These are phyloP conservation scores for Cotesia chilonis DNA, from an alignment of 1,140 invertebrate species.

Conservation along the genomic window DNA sequence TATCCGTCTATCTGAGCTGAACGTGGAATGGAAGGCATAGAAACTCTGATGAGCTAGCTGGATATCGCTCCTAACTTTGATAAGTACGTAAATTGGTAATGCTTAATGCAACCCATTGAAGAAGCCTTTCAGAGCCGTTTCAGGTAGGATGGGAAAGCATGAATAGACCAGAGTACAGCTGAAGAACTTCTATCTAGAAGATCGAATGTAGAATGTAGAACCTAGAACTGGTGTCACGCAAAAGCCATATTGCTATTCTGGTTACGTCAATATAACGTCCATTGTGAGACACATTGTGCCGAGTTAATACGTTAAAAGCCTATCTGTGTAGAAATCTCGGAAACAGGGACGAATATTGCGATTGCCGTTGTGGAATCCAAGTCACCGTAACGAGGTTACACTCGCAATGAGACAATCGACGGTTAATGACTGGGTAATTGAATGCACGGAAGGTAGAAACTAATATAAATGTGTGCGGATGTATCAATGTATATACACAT, in stretches of 20 bases:
- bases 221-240: slow-evolving; percentile 15
- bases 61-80: background rate
- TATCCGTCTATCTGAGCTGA: too few relatives aligned
- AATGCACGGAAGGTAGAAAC: slow-evolving; percentile 40
- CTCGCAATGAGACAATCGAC: slow-evolving; percentile 60
- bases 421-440: slow-evolving; percentile 63
- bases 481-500: background rate
- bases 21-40: too few relatives aligned
- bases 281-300: slow-evolving; percentile 60
- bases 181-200: too few relatives aligned
- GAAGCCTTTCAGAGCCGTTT: too few relatives aligned
- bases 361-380: slow-evolving; percentile 58
- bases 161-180: slow-evolving; percentile 48
- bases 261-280: slow-evolving; percentile 53
- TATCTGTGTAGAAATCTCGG: slow-evolving; percentile 63
- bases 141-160: slow-evolving; percentile 47
- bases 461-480: background rate
- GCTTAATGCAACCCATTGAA: too few relatives aligned
- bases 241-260: slow-evolving; percentile 59
- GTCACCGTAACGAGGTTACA: slow-evolving; percentile 62
- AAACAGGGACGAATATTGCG: slow-evolving; percentile 55
- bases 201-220: slow-evolving; percentile 36
- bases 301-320: slow-evolving; percentile 66
- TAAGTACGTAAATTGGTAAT: background rate
- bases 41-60: too few relatives aligned